A percentile compares a stretch with the other conserved stretches of the same genome.
phyloP scores from a whole-genome alignment of 2,888 invertebrate genomes.

The Smittia sp. region DNA sequence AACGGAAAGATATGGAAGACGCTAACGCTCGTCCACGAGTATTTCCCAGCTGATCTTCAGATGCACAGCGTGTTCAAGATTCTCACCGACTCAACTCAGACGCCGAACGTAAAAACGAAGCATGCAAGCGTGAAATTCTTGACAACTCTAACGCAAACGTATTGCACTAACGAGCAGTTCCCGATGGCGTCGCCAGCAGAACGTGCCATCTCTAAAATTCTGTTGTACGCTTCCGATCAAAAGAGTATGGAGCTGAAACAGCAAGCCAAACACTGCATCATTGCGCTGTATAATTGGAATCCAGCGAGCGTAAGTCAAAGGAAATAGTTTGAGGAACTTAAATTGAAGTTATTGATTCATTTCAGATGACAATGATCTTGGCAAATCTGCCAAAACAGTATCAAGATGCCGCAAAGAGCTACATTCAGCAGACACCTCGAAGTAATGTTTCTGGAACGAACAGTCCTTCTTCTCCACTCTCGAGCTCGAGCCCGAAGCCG shows the following conservation, averaged over 20 bases:
- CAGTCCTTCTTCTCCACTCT: slow-evolving; percentile 53
- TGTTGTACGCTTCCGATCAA: slow-evolving; percentile 67
- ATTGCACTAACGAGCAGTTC: slow-evolving; percentile 56
- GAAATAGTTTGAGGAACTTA: not conserved
- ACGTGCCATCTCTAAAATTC: slow-evolving; percentile 71
- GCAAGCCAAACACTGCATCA: slow-evolving; percentile 68
- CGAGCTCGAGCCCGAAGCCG: slow-evolving; percentile 54
- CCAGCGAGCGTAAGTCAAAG: slow-evolving; percentile 61
- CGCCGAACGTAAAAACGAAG: slow-evolving; percentile 81
- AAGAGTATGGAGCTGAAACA: slow-evolving; percentile 68
- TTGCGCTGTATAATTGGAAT: slow-evolving; percentile 87
- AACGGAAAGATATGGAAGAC: slow-evolving; percentile 87
- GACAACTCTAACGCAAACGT: slow-evolving; percentile 64
- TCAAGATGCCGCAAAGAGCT: slow-evolving; percentile 68
- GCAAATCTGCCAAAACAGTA: slow-evolving; percentile 69
- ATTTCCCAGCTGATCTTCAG: slow-evolving; percentile 65
- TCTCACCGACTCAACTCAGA: slow-evolving; percentile 87
- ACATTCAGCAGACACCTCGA: slow-evolving; percentile 71
- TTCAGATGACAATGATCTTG: slow-evolving; percentile 77
- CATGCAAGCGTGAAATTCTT: slow-evolving; percentile 73
- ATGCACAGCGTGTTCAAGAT: slow-evolving; percentile 66
- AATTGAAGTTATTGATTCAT: slow-evolving; percentile 31
- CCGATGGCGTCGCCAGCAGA: slow-evolving; percentile 56
- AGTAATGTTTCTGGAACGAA: slow-evolving; percentile 59
- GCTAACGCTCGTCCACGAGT: slow-evolving; percentile 70